A percentile compares a stretch with the other conserved stretches of the same genome.
These are phyloP conservation scores for Zaprionus camerounensis DNA, from an alignment of 1,140 invertebrate species.

Conservation along the genomic window DNA sequence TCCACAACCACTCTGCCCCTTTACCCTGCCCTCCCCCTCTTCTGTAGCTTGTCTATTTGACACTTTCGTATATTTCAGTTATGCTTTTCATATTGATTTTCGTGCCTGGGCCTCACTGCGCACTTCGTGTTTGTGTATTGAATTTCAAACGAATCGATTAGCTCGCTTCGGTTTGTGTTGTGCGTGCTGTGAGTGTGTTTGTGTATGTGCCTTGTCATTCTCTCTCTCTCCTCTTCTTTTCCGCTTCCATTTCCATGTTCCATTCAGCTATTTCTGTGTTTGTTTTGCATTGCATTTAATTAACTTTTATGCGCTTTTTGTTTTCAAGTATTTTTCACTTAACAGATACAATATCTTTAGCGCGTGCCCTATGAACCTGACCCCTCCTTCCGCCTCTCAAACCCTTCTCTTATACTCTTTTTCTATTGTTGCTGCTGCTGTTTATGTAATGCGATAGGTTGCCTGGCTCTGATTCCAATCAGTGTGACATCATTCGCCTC, in stretches of 20 bases:
- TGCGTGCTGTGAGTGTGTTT: constrained; percentile 40
- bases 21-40: neutral
- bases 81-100: constrained; percentile 81
- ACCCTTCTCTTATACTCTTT: neutral
- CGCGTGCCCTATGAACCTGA: constrained; percentile 19
- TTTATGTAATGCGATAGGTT: constrained; percentile 45
- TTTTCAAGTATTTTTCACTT: constrained; percentile 46
- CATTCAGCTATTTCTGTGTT: constrained; percentile 38
- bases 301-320: constrained; percentile 77
- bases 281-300: constrained; percentile 74
- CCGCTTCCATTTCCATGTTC: constrained; percentile 43
- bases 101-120: constrained; percentile 31
- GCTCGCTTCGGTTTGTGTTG: constrained; percentile 63
- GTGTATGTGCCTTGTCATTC: constrained; percentile 44
- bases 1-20: neutral
- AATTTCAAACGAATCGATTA: constrained; percentile 80
- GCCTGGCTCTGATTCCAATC: constrained; percentile 43
- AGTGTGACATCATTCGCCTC: constrained; percentile 46
- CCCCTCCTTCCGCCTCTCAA: neutral
- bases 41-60: constrained; percentile 60
- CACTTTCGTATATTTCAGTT: constrained; percentile 72
- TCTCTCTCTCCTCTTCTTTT: constrained; percentile 36
- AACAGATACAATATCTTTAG: constrained; percentile 51
- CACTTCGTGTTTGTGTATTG: constrained; percentile 70
- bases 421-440: constrained; percentile 9